Percentiles rank a stretch among this genome's conserved stretches.
phyloP scores from a whole-genome alignment of 2,113 vertebrate genomes.

The Acanthisitta chloris region DNA sequence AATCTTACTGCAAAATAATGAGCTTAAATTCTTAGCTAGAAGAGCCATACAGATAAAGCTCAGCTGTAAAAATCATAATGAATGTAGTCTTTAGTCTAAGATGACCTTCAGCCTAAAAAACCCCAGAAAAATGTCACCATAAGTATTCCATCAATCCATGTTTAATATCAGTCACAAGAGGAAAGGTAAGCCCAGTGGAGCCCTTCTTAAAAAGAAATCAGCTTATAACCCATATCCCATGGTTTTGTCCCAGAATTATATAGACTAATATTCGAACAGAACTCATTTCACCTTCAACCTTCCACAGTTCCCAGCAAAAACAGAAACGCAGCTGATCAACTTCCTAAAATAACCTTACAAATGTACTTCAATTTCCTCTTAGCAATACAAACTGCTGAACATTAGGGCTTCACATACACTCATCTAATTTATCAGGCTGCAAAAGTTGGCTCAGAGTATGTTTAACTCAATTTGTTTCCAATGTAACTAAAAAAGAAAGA shows the following conservation, averaged over 20 bases:
- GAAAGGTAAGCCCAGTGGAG: not conserved
- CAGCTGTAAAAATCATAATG: slow-evolving; percentile 13
- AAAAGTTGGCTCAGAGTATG: not conserved
- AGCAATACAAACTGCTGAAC: not conserved
- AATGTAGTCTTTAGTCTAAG: not conserved
- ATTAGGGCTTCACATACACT: not conserved
- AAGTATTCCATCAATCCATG: not conserved
- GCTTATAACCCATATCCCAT: not conserved
- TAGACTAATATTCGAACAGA: not conserved
- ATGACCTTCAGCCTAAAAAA: not conserved
- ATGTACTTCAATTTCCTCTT: not conserved
- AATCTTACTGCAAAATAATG: slow-evolving; percentile 20
- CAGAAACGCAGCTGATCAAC: not conserved
- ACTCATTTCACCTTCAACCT: not conserved
- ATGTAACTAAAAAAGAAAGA: not conserved
- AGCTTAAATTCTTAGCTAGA: slow-evolving; percentile 45
- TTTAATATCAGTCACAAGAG: slow-evolving; percentile 24
- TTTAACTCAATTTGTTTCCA: slow-evolving; percentile 46
- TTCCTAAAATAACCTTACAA: not conserved
- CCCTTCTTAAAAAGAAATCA: slow-evolving; percentile 19
- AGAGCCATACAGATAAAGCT: not conserved
- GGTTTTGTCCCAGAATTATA: not conserved
- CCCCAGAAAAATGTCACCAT: not conserved
- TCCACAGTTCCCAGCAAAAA: not conserved
- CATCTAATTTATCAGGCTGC: not conserved